These are phyloP conservation scores for Trichonephila inaurata DNA, from an alignment of 1,140 invertebrate species.

Conservation along the genomic window DNA sequence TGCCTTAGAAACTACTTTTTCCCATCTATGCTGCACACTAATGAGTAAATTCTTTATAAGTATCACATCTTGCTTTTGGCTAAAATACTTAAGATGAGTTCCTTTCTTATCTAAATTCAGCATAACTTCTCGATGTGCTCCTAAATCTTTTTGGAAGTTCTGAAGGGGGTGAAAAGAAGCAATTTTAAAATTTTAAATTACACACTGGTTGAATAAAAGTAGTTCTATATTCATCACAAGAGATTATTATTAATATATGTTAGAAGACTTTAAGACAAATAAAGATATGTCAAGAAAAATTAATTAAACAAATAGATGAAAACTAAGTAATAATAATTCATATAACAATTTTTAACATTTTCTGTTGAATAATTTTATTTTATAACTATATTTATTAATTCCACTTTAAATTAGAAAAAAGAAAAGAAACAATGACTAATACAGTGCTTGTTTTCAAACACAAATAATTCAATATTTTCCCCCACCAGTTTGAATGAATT, in stretches of 20 bases:
- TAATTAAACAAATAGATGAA: too few species aligned
- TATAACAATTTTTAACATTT: too few species aligned
- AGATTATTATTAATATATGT: not conserved
- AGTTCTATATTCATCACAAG: too few species aligned
- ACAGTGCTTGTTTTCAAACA: too few species aligned
- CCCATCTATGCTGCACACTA: constrained; percentile 98
- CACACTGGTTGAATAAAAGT: not conserved
- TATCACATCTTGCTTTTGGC: constrained; percentile 99
- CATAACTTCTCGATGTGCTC: constrained; percentile 95
- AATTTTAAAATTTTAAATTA: not conserved
- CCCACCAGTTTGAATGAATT: too few species aligned
- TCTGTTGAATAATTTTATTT: too few species aligned
- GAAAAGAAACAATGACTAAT: too few species aligned
- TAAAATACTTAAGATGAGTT: constrained; percentile 98
- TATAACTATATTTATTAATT: too few species aligned
- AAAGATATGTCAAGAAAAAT: too few species aligned
- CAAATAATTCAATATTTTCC: too few species aligned
- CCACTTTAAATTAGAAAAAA: too few species aligned
- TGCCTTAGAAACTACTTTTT: constrained; percentile 96
- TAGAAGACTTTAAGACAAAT: not conserved
- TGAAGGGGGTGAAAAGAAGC: constrained; percentile 79
- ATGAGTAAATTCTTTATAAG: constrained; percentile 98
- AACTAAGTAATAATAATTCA: too few species aligned
- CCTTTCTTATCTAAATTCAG: constrained; percentile 97
- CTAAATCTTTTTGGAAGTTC: constrained; percentile 96